Percentiles rank a stretch among this genome's conserved stretches.
phyloP scores from a whole-genome alignment of 2,888 invertebrate species.

The Brassicogethes aeneus region DNA sequence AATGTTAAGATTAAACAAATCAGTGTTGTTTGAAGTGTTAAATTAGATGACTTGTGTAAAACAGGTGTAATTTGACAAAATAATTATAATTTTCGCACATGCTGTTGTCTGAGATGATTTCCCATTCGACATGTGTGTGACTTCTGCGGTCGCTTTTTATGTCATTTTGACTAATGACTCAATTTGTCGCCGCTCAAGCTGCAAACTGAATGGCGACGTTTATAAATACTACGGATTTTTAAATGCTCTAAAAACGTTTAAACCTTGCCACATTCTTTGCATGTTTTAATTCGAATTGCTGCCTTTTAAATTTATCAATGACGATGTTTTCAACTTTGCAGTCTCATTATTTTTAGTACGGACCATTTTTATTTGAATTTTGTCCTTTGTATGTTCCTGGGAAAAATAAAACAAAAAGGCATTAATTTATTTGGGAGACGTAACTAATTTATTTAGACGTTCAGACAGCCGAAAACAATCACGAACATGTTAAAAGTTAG shows the following conservation, averaged over 20 bases:
- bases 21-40: too few relatives aligned
- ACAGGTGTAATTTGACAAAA: constrained; percentile 19
- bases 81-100: constrained; percentile 24
- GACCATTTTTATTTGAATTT: too few relatives aligned
- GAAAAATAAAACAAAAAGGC: not conserved
- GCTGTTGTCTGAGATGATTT: constrained; percentile 27
- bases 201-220: constrained; percentile 23
- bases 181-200: constrained; percentile 32
- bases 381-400: not conserved
- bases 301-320: constrained; percentile 11
- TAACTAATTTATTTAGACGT: not conserved
- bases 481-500: too few relatives aligned
- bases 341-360: not conserved
- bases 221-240: constrained; percentile 26
- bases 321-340: constrained; percentile 1
- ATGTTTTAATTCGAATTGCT: constrained; percentile 12
- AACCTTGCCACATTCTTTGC: constrained; percentile 15
- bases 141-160: constrained; percentile 30
- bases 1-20: too few relatives aligned
- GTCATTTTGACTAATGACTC: constrained; percentile 33
- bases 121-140: constrained; percentile 27
- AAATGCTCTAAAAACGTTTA: constrained; percentile 14
- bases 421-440: not conserved
- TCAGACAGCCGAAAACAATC: not conserved
- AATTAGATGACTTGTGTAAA: too few relatives aligned